phyloP scores from a whole-genome alignment of 2,888 invertebrate genomes.

The Lasioglossum villosulum region DNA sequence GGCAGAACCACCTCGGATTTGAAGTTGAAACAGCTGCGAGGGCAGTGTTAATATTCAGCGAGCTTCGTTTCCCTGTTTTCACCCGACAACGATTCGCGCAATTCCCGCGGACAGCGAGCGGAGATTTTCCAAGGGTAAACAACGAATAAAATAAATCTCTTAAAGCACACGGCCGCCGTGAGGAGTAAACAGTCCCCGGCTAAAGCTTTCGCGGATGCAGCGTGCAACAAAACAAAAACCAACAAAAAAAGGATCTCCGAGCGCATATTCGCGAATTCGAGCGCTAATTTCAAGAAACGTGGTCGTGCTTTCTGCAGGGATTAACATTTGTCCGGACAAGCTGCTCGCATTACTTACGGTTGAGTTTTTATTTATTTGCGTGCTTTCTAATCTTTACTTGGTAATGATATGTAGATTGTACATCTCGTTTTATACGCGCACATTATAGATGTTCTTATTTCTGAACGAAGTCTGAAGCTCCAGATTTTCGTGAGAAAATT shows the following conservation, averaged over 20 bases:
- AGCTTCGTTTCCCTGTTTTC: not conserved
- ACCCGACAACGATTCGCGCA: constrained; percentile 2
- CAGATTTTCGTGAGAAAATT: not conserved
- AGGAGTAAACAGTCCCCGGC: not conserved
- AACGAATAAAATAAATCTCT: constrained; percentile 22
- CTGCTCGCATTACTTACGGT: not conserved
- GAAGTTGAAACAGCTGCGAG: too few species aligned
- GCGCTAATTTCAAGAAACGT: not conserved
- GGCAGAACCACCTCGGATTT: too few species aligned
- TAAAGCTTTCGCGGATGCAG: not conserved
- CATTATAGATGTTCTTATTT: not conserved
- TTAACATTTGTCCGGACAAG: not conserved
- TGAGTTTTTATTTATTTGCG: not conserved
- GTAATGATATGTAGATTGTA: too few species aligned
- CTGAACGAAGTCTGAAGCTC: not conserved
- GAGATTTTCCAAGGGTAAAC: constrained; percentile 11
- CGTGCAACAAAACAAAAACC: not conserved
- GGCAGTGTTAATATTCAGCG: not conserved
- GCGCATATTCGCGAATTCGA: not conserved
- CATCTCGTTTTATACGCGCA: not conserved
- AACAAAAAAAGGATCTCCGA: not conserved
- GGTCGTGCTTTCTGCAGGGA: not conserved
- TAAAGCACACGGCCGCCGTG: not conserved
- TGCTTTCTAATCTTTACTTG: not conserved
- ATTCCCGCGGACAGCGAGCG: constrained; percentile 2